A percentile compares a stretch with the other conserved stretches of the same genome.
Conservation (phyloP, 2,888 invertebrate species). For the Caenorhabditis doughertyi region DNA sequence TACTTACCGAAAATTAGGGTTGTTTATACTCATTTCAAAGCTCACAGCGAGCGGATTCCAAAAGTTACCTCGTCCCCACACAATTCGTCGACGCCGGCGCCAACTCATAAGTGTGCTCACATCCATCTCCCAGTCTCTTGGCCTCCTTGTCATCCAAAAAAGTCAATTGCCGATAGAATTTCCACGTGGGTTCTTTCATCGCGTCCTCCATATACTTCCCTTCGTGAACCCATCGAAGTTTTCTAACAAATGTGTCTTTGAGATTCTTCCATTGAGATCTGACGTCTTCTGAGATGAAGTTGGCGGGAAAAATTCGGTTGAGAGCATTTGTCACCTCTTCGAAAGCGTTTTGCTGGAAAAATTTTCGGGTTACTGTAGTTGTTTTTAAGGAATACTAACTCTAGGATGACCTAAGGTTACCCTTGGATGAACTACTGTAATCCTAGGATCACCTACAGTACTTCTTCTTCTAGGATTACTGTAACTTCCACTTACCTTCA, state of each 20-base stretch:
- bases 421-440: too few species aligned
- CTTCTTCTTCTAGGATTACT: neutral
- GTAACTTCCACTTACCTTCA: slow-evolving; percentile 26
- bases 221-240: slow-evolving; percentile 72
- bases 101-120: slow-evolving; percentile 42
- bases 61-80: too few species aligned
- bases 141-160: slow-evolving; percentile 72
- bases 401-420: neutral
- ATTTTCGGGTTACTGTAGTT: neutral
- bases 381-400: neutral
- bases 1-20: too few species aligned
- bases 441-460: too few species aligned
- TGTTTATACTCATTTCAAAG: too few species aligned
- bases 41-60: too few species aligned
- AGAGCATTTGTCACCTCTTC: slow-evolving; percentile 39
- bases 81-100: neutral
- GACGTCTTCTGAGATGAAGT: slow-evolving; percentile 69
- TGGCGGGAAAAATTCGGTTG: slow-evolving; percentile 29
- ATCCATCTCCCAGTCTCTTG: slow-evolving; percentile 32
- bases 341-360: slow-evolving; percentile 32
- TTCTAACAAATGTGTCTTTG: slow-evolving; percentile 75
- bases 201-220: slow-evolving; percentile 74
- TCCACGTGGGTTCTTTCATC: slow-evolving; percentile 75
- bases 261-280: slow-evolving; percentile 76
- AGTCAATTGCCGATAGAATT: slow-evolving; percentile 72